Evolutionary conservation across 2,113 vertebrate species (phyloP), one percentile per base, ranked within the genome.

Genomic region (Pteruthius melanotis): DNA sequence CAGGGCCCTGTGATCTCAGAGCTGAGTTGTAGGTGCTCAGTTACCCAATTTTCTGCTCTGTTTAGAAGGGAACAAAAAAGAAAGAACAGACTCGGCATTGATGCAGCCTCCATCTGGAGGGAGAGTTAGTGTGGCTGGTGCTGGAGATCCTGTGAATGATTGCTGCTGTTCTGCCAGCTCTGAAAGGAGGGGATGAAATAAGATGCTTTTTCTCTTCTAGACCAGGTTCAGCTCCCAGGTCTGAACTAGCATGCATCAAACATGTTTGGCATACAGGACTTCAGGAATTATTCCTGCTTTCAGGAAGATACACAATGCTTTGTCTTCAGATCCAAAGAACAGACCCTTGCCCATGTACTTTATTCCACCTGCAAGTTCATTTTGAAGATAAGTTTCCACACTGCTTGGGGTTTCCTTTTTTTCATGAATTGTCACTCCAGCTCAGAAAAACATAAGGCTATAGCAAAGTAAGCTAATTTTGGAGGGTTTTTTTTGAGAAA

Each of bases 31-130:
- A 95, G 60, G 64, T 91, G 37, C 53, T 93, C 31, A 3, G 63
- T 93, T 93, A 52, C 69, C 35, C 79, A 21, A 17, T 93, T 94
- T 88, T 95, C 76, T 92, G 85, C 59, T 94, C 90, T 93, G 71
- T 83, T 83, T 87, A 65, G 54, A 72, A 87, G 49, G 42, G 37
- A 35, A 78, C 64, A 69, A 78, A 60, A 81, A 89, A n/a, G 76
- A 89, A 74, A 54, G 93, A 89, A 91, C 75, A 94, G 85, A 53
- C n/a, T 42, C 0, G 0, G 77, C 74, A 94, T 47, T 87, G 84
- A 85, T 75, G 65, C 45, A 76, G 72, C 26, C n/a, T 84, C 20
- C 0, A 0, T 93, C 65, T 93, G 74, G 65, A 94, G 60, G n/a
- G 77, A 77, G 60, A 21, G 35, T 56, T 74, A 31, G 76, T 9